Percentiles rank a stretch among this genome's conserved stretches.
These are phyloP conservation scores for Malaclemys terrapin DNA, from an alignment of 2,113 vertebrate species.

Conservation along the genomic window DNA sequence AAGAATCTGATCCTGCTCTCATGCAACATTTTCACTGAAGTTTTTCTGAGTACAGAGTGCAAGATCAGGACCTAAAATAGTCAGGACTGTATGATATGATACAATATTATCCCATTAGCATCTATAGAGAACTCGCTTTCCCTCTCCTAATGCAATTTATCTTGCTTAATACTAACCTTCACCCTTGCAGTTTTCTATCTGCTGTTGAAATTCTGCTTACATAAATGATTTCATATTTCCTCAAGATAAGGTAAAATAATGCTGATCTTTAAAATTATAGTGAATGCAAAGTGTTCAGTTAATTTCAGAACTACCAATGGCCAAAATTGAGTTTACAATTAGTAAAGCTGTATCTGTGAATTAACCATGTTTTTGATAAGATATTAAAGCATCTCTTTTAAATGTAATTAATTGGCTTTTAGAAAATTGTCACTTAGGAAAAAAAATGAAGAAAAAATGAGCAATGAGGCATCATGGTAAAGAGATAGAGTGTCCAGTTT, in stretches of 20 bases:
- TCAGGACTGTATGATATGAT: background rate
- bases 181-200: background rate
- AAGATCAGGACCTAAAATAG: background rate
- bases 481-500: background rate
- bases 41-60: background rate
- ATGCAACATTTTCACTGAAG: background rate
- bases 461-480: slow-evolving; percentile 10
- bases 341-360: slow-evolving; percentile 8
- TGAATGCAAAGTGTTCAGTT: background rate
- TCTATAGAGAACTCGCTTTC: background rate
- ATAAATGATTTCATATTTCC: background rate
- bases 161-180: background rate
- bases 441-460: background rate
- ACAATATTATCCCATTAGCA: background rate
- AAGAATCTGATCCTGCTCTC: background rate
- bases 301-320: slow-evolving; percentile 16
- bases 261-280: background rate
- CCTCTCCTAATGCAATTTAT: background rate
- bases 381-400: slow-evolving; percentile 27
- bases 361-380: slow-evolving; percentile 40
- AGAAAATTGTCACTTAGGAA: background rate
- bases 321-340: background rate
- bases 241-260: background rate
- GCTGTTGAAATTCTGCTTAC: background rate
- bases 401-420: slow-evolving; percentile 52